A percentile compares a stretch with the other conserved stretches of the same genome.
These are phyloP conservation scores for Tauraco hartlaubi DNA, from an alignment of 2,797 vertebrate genomes.

Conservation along the genomic window DNA sequence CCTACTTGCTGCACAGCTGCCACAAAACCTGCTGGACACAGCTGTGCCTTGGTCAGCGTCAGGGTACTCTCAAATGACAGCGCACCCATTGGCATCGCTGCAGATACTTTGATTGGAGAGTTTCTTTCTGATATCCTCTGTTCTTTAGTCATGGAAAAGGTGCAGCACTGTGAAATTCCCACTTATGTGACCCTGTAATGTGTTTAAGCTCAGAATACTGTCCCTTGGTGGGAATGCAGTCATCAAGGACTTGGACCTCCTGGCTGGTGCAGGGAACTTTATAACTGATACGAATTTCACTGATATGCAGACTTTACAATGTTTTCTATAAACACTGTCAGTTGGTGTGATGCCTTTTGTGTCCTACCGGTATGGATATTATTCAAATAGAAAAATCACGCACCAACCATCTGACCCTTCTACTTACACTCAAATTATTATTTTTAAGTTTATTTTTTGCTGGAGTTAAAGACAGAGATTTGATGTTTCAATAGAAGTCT, in stretches of 20 bases:
- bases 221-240: not conserved
- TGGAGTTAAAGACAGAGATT: not conserved
- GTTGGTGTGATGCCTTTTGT: not conserved
- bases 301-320: not conserved
- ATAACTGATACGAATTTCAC: not conserved
- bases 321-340: not conserved
- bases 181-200: rapidly evolving
- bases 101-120: not conserved
- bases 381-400: not conserved
- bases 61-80: too few relatives aligned
- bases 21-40: not conserved
- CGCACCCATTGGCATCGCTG: rapidly evolving
- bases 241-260: not conserved
- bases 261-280: not conserved
- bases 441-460: not conserved
- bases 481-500: not conserved
- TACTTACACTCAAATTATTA: not conserved
- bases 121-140: not conserved
- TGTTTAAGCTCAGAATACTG: not conserved
- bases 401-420: not conserved
- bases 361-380: rapidly evolving
- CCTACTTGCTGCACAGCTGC: not conserved
- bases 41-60: not conserved
- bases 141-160: not conserved
- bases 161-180: not conserved